Percentiles rank a stretch among this genome's conserved stretches.
Conservation (phyloP, 1,140 invertebrate genomes). For the Drosophila ambigua region DNA sequence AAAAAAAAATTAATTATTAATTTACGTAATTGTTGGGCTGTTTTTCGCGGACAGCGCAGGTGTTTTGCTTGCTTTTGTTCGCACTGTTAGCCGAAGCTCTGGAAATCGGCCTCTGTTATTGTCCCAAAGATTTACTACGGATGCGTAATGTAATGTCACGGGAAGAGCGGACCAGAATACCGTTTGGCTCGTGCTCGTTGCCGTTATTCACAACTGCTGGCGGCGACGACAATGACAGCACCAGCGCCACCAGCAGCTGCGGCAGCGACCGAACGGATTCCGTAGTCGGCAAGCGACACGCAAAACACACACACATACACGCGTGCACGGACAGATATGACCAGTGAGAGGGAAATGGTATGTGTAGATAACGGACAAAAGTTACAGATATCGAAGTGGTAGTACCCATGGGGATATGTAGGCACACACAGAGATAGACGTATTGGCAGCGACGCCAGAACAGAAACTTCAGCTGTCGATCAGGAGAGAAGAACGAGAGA, state of each 20-base stretch:
- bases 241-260: not conserved
- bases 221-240: slow-evolving; percentile 3
- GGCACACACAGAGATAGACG: slow-evolving; percentile 12
- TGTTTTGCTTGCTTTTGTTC: slow-evolving; percentile 23
- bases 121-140: no score
- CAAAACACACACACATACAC: slow-evolving; percentile 47
- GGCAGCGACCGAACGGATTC: slow-evolving; percentile 13
- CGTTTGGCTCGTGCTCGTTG: no score
- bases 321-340: slow-evolving; percentile 18
- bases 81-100: not conserved
- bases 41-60: slow-evolving; percentile 21
- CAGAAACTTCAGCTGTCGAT: not conserved
- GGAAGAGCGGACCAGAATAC: no score
- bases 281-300: slow-evolving; percentile 34
- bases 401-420: slow-evolving; percentile 46
- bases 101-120: no score
- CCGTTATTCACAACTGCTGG: slow-evolving; percentile 17
- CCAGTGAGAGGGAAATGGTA: slow-evolving; percentile 37
- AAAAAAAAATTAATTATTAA: slow-evolving; percentile 19
- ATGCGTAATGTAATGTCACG: no score
- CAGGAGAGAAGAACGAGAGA: not conserved
- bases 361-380: slow-evolving; percentile 64
- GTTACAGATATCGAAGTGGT: slow-evolving; percentile 64
- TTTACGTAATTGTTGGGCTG: slow-evolving; percentile 44
- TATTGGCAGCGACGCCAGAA: slow-evolving; percentile 4